Evolutionary conservation across 2,113 vertebrate species (phyloP), one percentile per base, ranked within the genome.

Genomic region (Nibea albiflora): DNA sequence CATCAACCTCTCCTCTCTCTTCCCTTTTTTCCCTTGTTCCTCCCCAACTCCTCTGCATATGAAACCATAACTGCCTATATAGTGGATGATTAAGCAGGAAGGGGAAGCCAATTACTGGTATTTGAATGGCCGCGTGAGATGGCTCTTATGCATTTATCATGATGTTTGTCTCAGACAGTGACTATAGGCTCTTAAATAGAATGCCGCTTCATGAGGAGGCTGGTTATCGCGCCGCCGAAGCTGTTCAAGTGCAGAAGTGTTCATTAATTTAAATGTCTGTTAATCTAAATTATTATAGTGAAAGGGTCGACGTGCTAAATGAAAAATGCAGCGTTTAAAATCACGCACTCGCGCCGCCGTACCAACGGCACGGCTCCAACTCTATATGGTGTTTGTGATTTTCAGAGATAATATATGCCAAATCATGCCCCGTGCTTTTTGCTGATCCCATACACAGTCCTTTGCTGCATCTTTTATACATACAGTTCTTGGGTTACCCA

Each of bases 381-480:
- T 60, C 58, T 65, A 79, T 76, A 35, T 46, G 26, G 73, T 5
- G 47, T 83, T 76, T 84, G 66, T 83, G 65, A 74, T 86, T 79
- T 75, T 73, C 11, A 63, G 49, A 78, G 82, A 70, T 90, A 92
- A 92, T 79, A 22, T 88, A 88, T 92, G 84, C 89, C 84, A 88
- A 84, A 85, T 88, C 88, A 91, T 85, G 81, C 82, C 80, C 75
- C 52, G 1, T 76, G 73, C 79, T 88, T 91, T 90, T 77, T 90
- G 90, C 91, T 89, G 89, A 93, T 92, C 83, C 85, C 85, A 71
- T 89, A 78, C 69, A 78, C 76, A 81, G 62, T 70, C 60, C 75
- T 81, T 65, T 70, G 81, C 83, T 78, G 86, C 85, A 88, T 89
- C 81, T 87, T 85, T 91, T 85, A 80, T 88, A 85, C 85, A 88